A percentile compares a stretch with the other conserved stretches of the same genome.
phyloP scores from a whole-genome alignment of 2,888 invertebrate species.

The Belgica antarctica region DNA sequence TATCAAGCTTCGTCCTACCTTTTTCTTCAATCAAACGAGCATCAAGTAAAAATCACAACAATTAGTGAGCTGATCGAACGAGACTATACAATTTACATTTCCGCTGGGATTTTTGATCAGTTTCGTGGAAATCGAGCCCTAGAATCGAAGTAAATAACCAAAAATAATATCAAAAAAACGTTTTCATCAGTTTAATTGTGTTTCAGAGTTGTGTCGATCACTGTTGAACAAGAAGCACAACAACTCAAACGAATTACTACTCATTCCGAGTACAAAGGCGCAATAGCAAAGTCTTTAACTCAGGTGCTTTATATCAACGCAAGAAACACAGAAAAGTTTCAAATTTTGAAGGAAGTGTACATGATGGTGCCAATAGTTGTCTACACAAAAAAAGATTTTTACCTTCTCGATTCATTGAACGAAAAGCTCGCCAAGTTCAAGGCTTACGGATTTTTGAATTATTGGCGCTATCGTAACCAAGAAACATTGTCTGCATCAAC shows the following conservation, averaged over 20 bases:
- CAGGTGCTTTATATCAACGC: background rate
- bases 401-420: background rate
- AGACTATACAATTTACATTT: background rate
- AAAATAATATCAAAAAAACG: too few relatives aligned
- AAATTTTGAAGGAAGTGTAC: slow-evolving; percentile 22
- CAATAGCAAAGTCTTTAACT: background rate
- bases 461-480: background rate
- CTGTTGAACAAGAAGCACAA: too few relatives aligned
- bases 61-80: background rate
- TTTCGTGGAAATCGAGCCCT: background rate
- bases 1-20: slow-evolving; percentile 4
- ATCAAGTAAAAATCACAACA: background rate
- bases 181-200: background rate
- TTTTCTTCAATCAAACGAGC: background rate
- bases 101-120: background rate
- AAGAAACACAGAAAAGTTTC: too few relatives aligned
- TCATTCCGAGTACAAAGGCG: too few relatives aligned
- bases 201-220: too few relatives aligned
- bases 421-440: background rate
- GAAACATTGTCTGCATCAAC: too few relatives aligned
- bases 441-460: slow-evolving; percentile 12
- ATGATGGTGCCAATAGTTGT: slow-evolving; percentile 5
- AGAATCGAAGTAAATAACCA: too few relatives aligned
- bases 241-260: too few relatives aligned
- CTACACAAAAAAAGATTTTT: slow-evolving; percentile 21